phyloP scores from a whole-genome alignment of 2,888 invertebrate genomes.

The Aleiodes testaceus region DNA sequence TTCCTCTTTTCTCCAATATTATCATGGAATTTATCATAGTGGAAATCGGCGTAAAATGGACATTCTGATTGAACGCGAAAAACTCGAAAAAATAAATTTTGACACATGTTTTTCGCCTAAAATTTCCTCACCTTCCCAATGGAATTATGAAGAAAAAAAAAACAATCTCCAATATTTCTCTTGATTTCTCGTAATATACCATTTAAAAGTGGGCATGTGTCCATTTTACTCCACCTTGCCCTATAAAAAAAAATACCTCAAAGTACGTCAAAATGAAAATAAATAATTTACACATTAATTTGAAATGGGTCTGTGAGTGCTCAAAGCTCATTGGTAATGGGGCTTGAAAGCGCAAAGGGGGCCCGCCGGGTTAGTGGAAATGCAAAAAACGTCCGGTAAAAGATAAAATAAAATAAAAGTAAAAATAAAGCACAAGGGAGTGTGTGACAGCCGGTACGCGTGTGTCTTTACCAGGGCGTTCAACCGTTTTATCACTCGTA shows the following conservation, averaged over 20 bases:
- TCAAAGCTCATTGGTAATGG: constrained; percentile 68
- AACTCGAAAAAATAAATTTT: too few species aligned
- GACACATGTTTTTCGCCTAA: too few species aligned
- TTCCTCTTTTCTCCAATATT: constrained; percentile 33
- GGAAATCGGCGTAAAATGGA: too few species aligned
- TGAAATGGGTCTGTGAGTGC: constrained; percentile 50
- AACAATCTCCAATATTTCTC: too few species aligned
- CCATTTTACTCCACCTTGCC: too few species aligned
- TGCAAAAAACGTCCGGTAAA: constrained; percentile 44
- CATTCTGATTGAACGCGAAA: too few species aligned
- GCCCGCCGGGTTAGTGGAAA: constrained; percentile 46
- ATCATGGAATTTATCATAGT: too few species aligned
- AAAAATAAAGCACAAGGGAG: constrained; percentile 55
- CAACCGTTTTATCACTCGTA: constrained; percentile 64
- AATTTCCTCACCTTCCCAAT: too few species aligned
- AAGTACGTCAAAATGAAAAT: constrained; percentile 36
- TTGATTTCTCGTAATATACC: too few species aligned
- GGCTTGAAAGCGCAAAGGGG: constrained; percentile 63
- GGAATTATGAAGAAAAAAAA: too few species aligned
- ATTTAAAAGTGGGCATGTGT: too few species aligned
- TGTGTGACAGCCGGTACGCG: constrained; percentile 58
- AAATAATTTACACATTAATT: constrained; percentile 32
- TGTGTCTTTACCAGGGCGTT: constrained; percentile 64
- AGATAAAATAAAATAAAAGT: constrained; percentile 48
- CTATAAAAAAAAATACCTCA: too few species aligned